Evolutionary conservation across 2,113 vertebrate genomes (phyloP).

Genomic region (Atherinomorus stipes): DNA sequence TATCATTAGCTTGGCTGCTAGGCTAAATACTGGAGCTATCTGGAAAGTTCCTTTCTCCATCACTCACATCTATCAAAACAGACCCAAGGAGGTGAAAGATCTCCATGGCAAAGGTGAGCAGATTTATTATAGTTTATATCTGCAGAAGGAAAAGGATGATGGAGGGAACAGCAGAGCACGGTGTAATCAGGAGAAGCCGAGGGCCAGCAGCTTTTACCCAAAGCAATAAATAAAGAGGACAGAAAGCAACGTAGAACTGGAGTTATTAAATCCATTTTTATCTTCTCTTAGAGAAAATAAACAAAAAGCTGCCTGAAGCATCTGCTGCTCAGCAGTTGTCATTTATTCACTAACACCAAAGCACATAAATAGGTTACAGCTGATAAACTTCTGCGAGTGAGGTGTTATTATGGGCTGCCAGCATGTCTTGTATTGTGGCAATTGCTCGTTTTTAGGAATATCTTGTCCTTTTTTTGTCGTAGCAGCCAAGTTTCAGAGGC

Average conservation of each 20-base stretch:
- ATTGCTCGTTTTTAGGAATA: background rate
- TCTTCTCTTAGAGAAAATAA: background rate
- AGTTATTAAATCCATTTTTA: background rate
- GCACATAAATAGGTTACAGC: background rate
- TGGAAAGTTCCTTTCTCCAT: no score
- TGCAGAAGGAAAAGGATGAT: background rate
- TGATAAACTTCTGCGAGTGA: background rate
- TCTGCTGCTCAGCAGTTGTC: background rate
- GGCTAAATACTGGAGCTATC: no score
- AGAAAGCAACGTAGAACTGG: background rate
- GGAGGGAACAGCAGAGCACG: background rate
- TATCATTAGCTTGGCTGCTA: no score
- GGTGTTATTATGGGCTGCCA: background rate
- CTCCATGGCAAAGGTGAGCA: background rate
- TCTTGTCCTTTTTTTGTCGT: background rate
- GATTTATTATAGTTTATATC: background rate
- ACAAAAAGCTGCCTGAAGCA: no score
- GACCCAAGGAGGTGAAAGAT: background rate
- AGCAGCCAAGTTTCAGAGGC: background rate
- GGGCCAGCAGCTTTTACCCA: background rate
- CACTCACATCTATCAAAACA: no score
- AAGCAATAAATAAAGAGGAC: background rate
- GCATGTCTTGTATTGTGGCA: no score
- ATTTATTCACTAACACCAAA: background rate
- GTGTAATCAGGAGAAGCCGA: background rate